A percentile compares a stretch with the other conserved stretches of the same genome.
Evolutionary conservation across 2,888 invertebrate species (phyloP).

Genomic region (Allacma fusca): DNA sequence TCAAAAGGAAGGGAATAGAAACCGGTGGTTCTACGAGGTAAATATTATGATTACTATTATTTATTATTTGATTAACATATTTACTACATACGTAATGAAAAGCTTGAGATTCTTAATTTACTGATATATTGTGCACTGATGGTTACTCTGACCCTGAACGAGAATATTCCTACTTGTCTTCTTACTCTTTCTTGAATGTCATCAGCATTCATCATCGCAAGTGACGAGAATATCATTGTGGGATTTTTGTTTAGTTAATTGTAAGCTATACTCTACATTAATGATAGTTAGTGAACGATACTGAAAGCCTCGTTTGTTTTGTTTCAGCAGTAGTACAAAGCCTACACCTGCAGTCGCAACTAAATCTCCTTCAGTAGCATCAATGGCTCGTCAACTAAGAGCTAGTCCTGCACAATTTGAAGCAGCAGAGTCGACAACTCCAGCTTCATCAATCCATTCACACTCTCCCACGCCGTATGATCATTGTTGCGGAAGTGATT

Average conservation of each 20-base stretch:
- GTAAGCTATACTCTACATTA: neutral
- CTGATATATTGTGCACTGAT: no score
- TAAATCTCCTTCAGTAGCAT: constrained; percentile 9
- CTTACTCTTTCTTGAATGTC: no score
- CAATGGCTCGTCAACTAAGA: constrained; percentile 24
- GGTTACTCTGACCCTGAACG: no score
- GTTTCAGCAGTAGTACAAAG: neutral
- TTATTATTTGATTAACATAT: no score
- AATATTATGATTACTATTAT: no score
- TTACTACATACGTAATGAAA: no score
- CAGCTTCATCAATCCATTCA: constrained; percentile 40
- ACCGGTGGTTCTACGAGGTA: no score
- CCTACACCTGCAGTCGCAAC: constrained; percentile 6
- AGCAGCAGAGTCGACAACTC: constrained; percentile 27
- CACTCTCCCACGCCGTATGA: constrained; percentile 45
- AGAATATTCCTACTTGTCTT: no score
- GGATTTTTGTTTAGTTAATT: neutral
- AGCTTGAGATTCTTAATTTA: no score
- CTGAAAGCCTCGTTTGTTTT: neutral
- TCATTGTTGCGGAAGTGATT: constrained; percentile 34
- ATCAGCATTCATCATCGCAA: neutral
- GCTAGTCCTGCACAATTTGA: constrained; percentile 31
- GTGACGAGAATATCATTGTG: neutral
- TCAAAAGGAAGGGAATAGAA: constrained; percentile 1
- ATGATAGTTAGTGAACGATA: neutral